Conservation (phyloP, 30 jellyfish, hydroid and myxozoan genomes). For the Pelagia noctiluca region DNA sequence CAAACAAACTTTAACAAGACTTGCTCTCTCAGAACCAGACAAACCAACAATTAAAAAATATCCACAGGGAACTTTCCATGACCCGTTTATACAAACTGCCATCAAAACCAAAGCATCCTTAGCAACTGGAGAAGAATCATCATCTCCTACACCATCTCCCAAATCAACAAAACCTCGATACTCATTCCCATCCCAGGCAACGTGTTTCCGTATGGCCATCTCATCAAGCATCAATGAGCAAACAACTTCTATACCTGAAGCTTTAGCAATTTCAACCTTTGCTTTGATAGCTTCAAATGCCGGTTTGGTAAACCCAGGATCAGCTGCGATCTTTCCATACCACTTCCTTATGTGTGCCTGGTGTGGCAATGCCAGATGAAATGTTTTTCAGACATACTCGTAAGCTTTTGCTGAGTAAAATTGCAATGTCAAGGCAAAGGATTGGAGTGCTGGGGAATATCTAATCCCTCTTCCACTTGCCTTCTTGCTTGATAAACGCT, state of each 20-base stretch:
- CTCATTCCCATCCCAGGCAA: conserved; percentile 50
- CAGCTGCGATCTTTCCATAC: conserved; percentile 61
- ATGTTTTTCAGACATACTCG: conserved; percentile 46
- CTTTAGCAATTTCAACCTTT: conserved; percentile 19
- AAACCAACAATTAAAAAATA: conserved; percentile 63
- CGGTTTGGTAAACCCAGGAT: conserved; percentile 69
- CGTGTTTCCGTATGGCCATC: conserved; percentile 54
- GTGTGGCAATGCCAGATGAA: conserved; percentile 48
- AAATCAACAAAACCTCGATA: conserved; percentile 57
- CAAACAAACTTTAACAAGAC: conserved; percentile 42
- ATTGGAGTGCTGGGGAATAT: conserved; percentile 16
- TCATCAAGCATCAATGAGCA: conserved; percentile 42
- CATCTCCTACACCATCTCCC: conserved; percentile 51
- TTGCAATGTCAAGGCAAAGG: conserved; percentile 54
- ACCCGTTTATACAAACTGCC: conserved; percentile 50
- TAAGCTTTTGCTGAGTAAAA: conserved; percentile 65
- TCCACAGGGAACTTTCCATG: conserved; percentile 63
- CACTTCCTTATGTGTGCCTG: conserved; percentile 54
- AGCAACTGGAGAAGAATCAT: conserved; percentile 37
- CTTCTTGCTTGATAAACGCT: conserved; percentile 33
- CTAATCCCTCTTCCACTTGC: conserved; percentile 45
- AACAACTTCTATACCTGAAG: not conserved
- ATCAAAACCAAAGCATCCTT: no score
- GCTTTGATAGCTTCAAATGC: conserved; percentile 42
- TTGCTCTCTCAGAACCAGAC: conserved; percentile 63